Percentiles rank a stretch among this genome's conserved stretches.
phyloP scores from a whole-genome alignment of 2,113 vertebrate species.

The Pseudorectes ferrugineus region DNA sequence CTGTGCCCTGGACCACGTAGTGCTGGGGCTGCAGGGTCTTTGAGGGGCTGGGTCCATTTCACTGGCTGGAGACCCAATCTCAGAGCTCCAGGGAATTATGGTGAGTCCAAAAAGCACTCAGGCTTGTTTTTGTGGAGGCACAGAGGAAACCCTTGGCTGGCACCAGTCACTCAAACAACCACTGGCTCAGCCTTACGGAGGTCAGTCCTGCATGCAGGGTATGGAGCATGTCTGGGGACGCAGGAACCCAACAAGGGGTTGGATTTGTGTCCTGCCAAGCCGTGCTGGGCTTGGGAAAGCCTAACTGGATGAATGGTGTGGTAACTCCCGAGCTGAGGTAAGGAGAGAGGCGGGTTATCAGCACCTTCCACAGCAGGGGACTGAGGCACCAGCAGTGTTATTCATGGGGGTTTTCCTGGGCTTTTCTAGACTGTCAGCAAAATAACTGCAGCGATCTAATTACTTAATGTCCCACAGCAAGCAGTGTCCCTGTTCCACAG shows the following conservation, averaged over 20 bases:
- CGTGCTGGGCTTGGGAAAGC: neutral
- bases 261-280: neutral
- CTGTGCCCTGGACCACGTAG: neutral
- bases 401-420: neutral
- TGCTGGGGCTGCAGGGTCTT: neutral
- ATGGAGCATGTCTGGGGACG: neutral
- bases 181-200: rapidly evolving
- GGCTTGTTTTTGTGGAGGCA: neutral
- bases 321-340: neutral
- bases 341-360: neutral
- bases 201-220: neutral
- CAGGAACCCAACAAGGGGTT: neutral
- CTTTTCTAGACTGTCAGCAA: neutral
- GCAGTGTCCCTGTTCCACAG: neutral
- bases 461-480: neutral
- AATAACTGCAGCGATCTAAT: neutral
- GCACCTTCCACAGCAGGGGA: neutral
- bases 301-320: neutral
- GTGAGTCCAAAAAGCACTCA: neutral
- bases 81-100: neutral
- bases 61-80: neutral
- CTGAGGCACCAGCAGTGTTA: neutral
- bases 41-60: neutral
- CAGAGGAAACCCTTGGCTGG: neutral
- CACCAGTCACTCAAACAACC: rapidly evolving